Evolutionary conservation across 2,797 vertebrate species (phyloP).

Genomic region (Etheostoma perlongum): DNA sequence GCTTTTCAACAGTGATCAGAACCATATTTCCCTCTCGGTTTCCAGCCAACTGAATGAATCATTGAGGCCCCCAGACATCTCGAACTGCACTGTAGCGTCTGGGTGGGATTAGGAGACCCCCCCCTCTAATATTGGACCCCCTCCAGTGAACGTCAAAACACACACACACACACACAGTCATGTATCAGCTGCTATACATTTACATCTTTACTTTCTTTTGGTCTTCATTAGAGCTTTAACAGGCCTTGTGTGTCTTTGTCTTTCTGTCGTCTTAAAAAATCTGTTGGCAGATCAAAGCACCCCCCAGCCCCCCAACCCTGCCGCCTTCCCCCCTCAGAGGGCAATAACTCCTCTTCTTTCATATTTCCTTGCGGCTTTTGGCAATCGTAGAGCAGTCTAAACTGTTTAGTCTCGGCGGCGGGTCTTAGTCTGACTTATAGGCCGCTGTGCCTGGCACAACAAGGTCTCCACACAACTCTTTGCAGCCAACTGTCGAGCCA

Average conservation of each 20-base stretch:
- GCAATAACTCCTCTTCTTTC: constrained; percentile 78
- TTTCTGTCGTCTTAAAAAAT: constrained; percentile 59
- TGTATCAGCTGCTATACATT: constrained; percentile 39
- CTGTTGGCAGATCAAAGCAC: constrained; percentile 74
- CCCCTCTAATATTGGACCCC: constrained; percentile 31
- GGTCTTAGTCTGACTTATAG: constrained; percentile 73
- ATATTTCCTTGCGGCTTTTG: constrained; percentile 79
- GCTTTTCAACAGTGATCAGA: constrained; percentile 69
- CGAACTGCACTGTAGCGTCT: constrained; percentile 56
- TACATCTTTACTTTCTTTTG: constrained; percentile 49
- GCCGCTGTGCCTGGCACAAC: constrained; percentile 62
- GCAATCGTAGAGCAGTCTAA: constrained; percentile 80
- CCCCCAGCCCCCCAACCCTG: constrained; percentile 10
- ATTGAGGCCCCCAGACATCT: constrained; percentile 53
- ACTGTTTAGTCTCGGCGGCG: constrained; percentile 84
- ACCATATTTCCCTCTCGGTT: constrained; percentile 77
- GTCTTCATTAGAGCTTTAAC: constrained; percentile 59
- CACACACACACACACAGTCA: constrained; percentile 30
- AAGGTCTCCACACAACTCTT: constrained; percentile 50
- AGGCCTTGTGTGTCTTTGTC: constrained; percentile 58
- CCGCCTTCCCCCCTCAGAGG: constrained; percentile 31
- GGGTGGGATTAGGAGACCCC: constrained; percentile 75
- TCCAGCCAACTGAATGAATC: constrained; percentile 70
- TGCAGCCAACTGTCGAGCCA: constrained; percentile 26
- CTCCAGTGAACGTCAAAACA: constrained; percentile 39